Evolutionary conservation across 2,797 vertebrate species (phyloP).

Genomic region (Phataginus tetradactyla): DNA sequence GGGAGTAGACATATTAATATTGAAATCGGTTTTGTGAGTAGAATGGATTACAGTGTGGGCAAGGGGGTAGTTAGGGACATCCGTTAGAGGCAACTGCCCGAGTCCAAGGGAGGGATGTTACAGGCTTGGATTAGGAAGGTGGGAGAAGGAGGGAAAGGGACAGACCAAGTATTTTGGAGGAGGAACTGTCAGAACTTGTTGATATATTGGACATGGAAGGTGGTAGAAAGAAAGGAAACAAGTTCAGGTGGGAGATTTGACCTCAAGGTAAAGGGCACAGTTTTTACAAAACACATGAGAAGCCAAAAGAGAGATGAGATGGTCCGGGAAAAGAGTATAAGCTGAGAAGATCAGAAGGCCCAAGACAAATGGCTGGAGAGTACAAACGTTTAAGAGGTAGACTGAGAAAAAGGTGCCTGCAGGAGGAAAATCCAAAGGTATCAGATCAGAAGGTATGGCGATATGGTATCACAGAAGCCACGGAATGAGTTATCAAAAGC

Average conservation of each 20-base stretch:
- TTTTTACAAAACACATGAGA: not conserved
- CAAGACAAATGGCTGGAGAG: not conserved
- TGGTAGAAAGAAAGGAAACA: not conserved
- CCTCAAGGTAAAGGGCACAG: not conserved
- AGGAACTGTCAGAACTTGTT: not conserved
- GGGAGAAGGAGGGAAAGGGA: not conserved
- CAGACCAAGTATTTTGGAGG: not conserved
- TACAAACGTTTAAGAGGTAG: not conserved
- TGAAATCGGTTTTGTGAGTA: not conserved
- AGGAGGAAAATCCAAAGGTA: not conserved
- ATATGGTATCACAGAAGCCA: not conserved
- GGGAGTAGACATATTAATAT: not conserved
- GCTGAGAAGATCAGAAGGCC: not conserved
- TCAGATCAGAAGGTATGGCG: too few species aligned
- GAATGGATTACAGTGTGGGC: not conserved
- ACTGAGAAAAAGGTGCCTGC: not conserved
- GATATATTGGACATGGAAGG: not conserved
- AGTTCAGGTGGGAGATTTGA: not conserved
- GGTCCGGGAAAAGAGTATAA: not conserved
- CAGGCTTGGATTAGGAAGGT: not conserved
- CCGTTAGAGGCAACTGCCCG: not conserved
- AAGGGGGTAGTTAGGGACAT: too few species aligned
- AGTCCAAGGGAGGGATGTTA: not conserved
- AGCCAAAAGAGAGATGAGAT: not conserved
- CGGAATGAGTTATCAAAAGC: not conserved